phyloP scores from a whole-genome alignment of 2,888 invertebrate species.

The Orchesellides sinensis region DNA sequence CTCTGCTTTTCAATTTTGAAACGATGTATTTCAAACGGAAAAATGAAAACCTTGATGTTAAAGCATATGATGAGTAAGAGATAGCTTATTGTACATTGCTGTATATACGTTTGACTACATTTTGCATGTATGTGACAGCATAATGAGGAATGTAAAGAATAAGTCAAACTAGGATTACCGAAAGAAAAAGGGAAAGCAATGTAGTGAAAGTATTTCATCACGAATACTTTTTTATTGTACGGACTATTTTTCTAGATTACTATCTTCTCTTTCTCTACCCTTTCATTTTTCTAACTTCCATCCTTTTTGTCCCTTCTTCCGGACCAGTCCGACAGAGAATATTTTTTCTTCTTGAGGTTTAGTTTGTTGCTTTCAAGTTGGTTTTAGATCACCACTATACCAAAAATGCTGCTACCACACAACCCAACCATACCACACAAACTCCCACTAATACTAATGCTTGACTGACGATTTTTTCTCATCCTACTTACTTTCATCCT shows the following conservation, averaged over 20 bases:
- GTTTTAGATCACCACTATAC: neutral
- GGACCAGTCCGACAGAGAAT: constrained; percentile 42
- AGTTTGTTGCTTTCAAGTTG: neutral
- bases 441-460: constrained; percentile 22
- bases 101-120: neutral
- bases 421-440: too few species aligned
- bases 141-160: neutral
- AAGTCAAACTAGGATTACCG: constrained; percentile 33
- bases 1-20: too few species aligned
- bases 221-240: neutral
- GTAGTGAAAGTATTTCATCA: neutral
- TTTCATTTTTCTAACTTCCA: neutral
- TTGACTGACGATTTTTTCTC: constrained; percentile 15
- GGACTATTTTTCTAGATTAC: neutral
- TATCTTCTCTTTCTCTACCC: neutral
- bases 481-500: constrained; percentile 33
- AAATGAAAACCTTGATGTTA: too few species aligned
- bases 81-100: too few species aligned
- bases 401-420: neutral
- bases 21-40: too few species aligned
- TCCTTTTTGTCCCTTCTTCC: constrained; percentile 18
- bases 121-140: too few species aligned
- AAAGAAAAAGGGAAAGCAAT: neutral
- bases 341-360: constrained; percentile 2
- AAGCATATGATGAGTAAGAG: too few species aligned